Percentiles rank a stretch among this genome's conserved stretches.
These are phyloP conservation scores for Pseudanteris insignis DNA, from an alignment of 2,888 invertebrate species.

Conservation along the genomic window DNA sequence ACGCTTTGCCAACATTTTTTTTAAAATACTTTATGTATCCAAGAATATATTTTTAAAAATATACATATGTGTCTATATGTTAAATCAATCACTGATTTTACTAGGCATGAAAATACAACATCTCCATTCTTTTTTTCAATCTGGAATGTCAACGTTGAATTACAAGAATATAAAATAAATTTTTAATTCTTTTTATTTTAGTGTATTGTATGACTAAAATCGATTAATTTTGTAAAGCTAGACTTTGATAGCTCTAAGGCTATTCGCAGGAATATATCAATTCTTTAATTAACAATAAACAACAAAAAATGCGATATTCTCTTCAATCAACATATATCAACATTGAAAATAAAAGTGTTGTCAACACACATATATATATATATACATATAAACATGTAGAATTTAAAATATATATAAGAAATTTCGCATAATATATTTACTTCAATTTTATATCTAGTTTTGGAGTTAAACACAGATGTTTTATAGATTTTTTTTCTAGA, in stretches of 20 bases:
- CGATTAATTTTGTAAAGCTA: not conserved
- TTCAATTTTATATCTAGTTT: slow-evolving; percentile 19
- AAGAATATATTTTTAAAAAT: no score
- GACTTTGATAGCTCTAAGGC: slow-evolving; percentile 2
- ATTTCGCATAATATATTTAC: slow-evolving; percentile 8
- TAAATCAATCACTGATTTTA: no score
- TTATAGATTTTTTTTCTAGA: not conserved
- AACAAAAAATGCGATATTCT: slow-evolving; percentile 32
- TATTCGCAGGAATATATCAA: slow-evolving; percentile 1
- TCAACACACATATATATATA: slow-evolving; percentile 27
- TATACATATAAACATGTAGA: slow-evolving; percentile 26
- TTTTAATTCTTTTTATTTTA: slow-evolving; percentile 7
- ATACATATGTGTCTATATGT: no score
- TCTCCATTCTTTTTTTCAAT: not conserved
- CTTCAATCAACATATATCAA: slow-evolving; percentile 28
- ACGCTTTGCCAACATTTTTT: no score
- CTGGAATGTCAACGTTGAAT: slow-evolving; percentile 38
- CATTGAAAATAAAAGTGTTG: slow-evolving; percentile 33
- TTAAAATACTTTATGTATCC: no score
- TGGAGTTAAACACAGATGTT: slow-evolving; percentile 2
- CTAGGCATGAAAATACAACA: not conserved
- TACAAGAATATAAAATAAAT: slow-evolving; percentile 8
- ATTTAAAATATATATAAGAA: slow-evolving; percentile 23
- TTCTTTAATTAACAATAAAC: slow-evolving; percentile 33
- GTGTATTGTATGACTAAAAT: slow-evolving; percentile 5